Evolutionary conservation across 2,113 vertebrate genomes (phyloP).

Genomic region (Ceuthmochares aereus): DNA sequence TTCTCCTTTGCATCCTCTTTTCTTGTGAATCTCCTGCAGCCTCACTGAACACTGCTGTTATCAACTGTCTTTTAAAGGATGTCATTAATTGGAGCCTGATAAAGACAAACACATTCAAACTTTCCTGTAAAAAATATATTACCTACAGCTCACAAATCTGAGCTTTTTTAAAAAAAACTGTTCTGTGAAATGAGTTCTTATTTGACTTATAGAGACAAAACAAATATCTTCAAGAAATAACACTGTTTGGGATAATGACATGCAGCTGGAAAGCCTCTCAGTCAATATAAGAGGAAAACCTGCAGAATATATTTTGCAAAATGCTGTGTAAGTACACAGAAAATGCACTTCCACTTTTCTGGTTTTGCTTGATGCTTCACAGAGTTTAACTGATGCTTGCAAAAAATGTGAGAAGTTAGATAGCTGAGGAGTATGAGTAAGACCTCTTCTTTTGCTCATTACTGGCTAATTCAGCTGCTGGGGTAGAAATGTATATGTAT

Average conservation of each 20-base stretch:
- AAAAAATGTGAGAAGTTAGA: neutral
- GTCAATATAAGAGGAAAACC: neutral
- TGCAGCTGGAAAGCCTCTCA: neutral
- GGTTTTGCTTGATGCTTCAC: neutral
- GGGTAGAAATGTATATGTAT: neutral
- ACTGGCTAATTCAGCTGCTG: neutral
- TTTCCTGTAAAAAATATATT: neutral
- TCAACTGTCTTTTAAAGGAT: neutral
- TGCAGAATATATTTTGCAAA: neutral
- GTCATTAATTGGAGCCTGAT: neutral
- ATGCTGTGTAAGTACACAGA: neutral
- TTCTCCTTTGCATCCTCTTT: neutral
- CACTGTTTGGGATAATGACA: neutral
- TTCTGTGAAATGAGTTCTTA: neutral
- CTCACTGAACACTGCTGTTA: neutral
- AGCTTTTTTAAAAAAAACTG: neutral
- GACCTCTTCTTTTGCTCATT: neutral
- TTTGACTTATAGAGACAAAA: neutral
- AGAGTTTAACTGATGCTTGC: neutral
- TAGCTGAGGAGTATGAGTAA: neutral
- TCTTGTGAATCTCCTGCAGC: neutral
- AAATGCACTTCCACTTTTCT: neutral
- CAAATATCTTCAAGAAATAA: neutral
- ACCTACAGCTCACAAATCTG: neutral
- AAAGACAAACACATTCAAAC: neutral